Conservation (phyloP, 2,888 invertebrate species). For the Caenorhabditis sp. region DNA sequence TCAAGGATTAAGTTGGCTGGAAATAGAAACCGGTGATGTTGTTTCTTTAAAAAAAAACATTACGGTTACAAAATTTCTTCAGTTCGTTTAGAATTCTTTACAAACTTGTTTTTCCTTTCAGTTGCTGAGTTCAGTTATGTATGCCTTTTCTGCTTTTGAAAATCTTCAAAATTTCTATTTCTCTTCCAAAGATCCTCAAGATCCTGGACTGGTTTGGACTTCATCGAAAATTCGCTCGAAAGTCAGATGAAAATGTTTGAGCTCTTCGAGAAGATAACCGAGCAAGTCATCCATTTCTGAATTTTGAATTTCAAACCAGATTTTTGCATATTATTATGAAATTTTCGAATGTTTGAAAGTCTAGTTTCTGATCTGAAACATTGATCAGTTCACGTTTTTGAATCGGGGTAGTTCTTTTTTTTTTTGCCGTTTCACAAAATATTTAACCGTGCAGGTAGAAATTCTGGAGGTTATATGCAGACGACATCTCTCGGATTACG, state of each 20-base stretch:
- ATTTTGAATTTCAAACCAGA: background rate
- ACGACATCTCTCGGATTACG: no score
- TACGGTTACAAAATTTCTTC: background rate
- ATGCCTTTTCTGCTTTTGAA: no score
- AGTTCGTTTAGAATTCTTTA: no score
- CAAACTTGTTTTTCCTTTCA: no score
- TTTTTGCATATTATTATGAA: background rate
- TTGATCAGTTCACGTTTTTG: background rate
- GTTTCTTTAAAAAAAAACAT: background rate
- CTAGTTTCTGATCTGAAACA: background rate
- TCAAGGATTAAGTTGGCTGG: background rate
- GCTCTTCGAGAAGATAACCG: slow-evolving; percentile 10
- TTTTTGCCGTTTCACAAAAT: background rate
- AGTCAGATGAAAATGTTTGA: slow-evolving; percentile 15
- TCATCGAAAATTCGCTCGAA: background rate
- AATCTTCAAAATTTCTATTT: no score
- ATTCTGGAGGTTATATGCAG: no score
- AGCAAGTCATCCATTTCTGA: slow-evolving; percentile 6
- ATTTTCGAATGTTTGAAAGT: background rate
- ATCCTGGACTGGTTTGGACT: background rate
- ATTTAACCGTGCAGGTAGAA: no score
- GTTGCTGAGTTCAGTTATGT: no score
- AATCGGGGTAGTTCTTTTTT: background rate
- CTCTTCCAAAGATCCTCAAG: background rate
- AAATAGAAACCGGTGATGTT: no score